A percentile compares a stretch with the other conserved stretches of the same genome.
These are phyloP conservation scores for Huso huso DNA, from an alignment of 2,797 vertebrate genomes.

Conservation along the genomic window DNA sequence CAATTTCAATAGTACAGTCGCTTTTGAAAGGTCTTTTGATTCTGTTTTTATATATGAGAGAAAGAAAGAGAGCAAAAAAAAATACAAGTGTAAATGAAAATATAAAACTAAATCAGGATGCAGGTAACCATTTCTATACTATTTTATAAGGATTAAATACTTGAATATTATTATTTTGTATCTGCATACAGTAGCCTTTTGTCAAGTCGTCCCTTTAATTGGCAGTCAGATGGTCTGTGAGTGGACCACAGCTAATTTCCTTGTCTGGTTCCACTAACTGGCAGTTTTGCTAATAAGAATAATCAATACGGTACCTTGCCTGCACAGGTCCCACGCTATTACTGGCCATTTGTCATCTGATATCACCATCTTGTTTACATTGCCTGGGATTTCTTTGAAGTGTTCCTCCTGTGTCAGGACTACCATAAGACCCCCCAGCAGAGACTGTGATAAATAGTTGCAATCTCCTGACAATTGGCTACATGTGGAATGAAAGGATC, in stretches of 20 bases:
- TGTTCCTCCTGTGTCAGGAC: conserved; percentile 28
- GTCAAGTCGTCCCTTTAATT: conserved; percentile 51
- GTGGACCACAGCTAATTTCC: conserved; percentile 60
- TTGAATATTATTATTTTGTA: not conserved
- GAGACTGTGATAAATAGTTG: conserved; percentile 58
- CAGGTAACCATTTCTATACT: not conserved
- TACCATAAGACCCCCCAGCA: conserved; percentile 23
- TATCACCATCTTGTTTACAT: conserved; percentile 58
- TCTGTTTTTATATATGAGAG: too few species aligned
- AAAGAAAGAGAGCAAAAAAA: conserved; percentile 46
- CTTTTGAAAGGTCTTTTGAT: too few species aligned
- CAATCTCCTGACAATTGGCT: conserved; percentile 54
- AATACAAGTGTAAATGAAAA: conserved; percentile 24
- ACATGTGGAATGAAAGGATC: conserved; percentile 63
- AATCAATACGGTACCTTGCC: conserved; percentile 67
- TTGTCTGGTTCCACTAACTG: conserved; percentile 49
- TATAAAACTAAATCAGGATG: not conserved
- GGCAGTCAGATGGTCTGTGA: conserved; percentile 59
- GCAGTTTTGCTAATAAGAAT: conserved; percentile 70
- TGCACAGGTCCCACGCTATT: conserved; percentile 42
- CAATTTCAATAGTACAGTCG: too few species aligned
- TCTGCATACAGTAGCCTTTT: conserved; percentile 37
- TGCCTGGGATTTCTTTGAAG: conserved; percentile 18
- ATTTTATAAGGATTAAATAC: not conserved
- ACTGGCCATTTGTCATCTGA: conserved; percentile 59